Evolutionary conservation across 2,888 invertebrate species (phyloP).

Genomic region (Lasioglossum oenotherae): DNA sequence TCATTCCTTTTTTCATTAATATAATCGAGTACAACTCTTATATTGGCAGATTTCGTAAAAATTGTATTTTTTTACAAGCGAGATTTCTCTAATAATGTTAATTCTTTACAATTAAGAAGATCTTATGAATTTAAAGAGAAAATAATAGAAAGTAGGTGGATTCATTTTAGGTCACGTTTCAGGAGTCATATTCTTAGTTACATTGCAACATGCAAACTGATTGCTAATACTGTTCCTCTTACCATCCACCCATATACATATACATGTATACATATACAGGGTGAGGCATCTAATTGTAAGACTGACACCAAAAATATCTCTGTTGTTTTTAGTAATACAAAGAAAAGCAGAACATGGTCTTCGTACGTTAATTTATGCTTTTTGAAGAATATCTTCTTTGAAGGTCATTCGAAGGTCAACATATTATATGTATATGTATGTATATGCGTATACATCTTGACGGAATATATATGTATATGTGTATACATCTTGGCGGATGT

Average conservation of each 20-base stretch:
- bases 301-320: too few relatives aligned
- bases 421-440: too few relatives aligned
- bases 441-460: too few relatives aligned
- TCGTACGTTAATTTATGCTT: too few relatives aligned
- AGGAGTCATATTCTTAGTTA: conserved; percentile 71
- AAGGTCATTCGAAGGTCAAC: too few relatives aligned
- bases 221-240: conserved; percentile 41
- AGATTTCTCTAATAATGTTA: background rate
- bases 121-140: background rate
- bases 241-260: background rate
- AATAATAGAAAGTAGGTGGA: conserved; percentile 23
- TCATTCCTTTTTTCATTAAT: background rate
- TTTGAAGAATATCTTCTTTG: too few relatives aligned
- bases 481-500: background rate
- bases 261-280: background rate
- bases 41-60: background rate
- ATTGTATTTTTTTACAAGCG: background rate
- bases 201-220: conserved; percentile 55
- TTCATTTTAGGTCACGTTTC: conserved; percentile 66
- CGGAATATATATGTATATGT: too few relatives aligned
- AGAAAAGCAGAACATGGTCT: too few relatives aligned
- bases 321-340: too few relatives aligned
- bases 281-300: too few relatives aligned
- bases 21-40: background rate
- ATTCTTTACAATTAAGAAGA: background rate